A percentile compares a stretch with the other conserved stretches of the same genome.
Evolutionary conservation across 2,797 vertebrate species (phyloP).

Genomic region (Echeneis naucrates): DNA sequence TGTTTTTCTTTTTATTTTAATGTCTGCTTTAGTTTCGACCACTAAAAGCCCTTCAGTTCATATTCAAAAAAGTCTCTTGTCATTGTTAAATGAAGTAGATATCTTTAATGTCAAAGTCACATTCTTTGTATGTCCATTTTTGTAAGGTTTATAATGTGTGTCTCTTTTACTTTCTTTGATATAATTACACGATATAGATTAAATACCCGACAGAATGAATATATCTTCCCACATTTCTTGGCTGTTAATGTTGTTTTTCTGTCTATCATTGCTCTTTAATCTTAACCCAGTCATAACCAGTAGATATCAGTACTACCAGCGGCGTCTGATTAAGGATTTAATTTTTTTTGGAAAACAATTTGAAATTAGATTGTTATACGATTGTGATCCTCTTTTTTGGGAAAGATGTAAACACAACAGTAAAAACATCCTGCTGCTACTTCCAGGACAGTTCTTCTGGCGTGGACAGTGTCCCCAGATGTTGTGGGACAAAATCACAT

Average conservation of each 20-base stretch:
- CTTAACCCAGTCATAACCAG: no score
- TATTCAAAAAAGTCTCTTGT: not conserved
- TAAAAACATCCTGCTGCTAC: not conserved
- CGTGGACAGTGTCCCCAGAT: not conserved
- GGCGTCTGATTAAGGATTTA: not conserved
- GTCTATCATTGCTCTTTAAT: not conserved
- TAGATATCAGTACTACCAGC: no score
- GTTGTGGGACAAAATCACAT: not conserved
- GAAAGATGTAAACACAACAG: slow-evolving; percentile 7
- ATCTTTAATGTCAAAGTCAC: no score
- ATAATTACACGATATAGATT: not conserved
- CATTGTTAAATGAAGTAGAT: not conserved
- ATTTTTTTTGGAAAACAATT: not conserved
- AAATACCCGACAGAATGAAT: not conserved
- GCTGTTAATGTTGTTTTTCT: no score
- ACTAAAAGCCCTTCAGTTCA: not conserved
- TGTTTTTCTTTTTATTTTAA: not conserved
- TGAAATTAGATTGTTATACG: not conserved
- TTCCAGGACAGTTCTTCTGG: not conserved
- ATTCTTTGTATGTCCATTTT: not conserved
- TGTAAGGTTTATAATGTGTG: not conserved
- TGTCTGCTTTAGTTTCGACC: not conserved
- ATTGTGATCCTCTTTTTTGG: slow-evolving; percentile 6
- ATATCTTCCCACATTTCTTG: not conserved
- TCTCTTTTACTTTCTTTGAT: not conserved